Base-by-base conservation (phyloP, 2,888 invertebrate genomes). In the Zaprionus obscuricornis region DNA sequence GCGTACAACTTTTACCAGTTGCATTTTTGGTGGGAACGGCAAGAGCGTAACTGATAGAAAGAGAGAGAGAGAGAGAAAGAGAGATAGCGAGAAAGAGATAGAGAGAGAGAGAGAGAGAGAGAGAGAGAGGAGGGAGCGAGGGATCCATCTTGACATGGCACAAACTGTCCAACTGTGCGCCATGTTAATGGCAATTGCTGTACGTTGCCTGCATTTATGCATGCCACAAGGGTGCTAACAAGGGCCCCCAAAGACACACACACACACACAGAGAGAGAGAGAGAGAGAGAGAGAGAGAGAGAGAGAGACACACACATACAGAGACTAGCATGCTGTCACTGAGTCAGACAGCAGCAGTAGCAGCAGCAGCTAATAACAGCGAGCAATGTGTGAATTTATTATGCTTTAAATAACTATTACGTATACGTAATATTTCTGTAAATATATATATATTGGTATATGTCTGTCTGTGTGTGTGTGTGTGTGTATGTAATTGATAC, bases 1-100 rank as follows among this genome's bases (percentile, higher is more conserved):
- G n/a, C n/a, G 43, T 37, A 57, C 57, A 59, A 70, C 37, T 76
- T 77, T 68, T 71, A 83, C 83, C 57, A 78, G 83, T 83, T 78
- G 76, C 79, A 79, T 74, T 79, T 79, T 51, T 66, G 49, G 52
- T 70, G 50, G 54, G 42, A 11, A 26, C 16, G 26, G 26, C 17
- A 14, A 14, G 3, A n/a, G 2, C 3, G 27, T 27, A 8, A 27
- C 10, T 8, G n/a, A n/a, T n/a, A n/a, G n/a, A n/a, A n/a, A n/a
- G 17, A 27, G 24, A 14, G 13, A 8, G 2, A 4, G 5, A 13
- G 1, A 4, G 6, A 54, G 69, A 51, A 55, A 73, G 50, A 51
- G 42, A 11, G 31, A 26, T 14, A 29, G 26, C 17, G 16, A 14
- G 3, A n/a, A 2, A 8, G 27, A n/a, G 7, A 27, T 27, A 10